Base-by-base conservation (phyloP, 2,797 vertebrate species). In the Delichon dasypus region DNA sequence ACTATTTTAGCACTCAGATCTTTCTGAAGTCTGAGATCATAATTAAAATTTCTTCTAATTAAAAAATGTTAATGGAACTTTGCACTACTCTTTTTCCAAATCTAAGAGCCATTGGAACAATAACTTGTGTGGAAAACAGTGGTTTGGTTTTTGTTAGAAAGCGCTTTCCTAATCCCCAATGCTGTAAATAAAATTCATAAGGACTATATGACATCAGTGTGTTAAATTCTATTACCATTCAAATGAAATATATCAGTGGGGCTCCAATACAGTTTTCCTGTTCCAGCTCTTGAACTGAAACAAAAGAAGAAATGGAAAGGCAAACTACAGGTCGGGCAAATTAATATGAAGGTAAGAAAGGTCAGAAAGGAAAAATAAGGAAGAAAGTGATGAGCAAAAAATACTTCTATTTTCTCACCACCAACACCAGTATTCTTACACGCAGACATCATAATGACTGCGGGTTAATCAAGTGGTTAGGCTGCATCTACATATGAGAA, bases 141-240 rank as follows among this genome's bases (percentile, higher is more conserved):
- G 10, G 27, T 60, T 71, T 91, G 15, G 26, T 90, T 97, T 93
- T 77, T 94, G 80, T 58, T 73, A 74, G 72, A 72, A 95, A 93
- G 47, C 72, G 85, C 36, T 96, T 95, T 96, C 95, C 91, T 95
- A 82, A 82, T 84, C 81, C 25, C 30, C 29, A 90, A 10, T 78
- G 78, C 74, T 91, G 92, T 74, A 95, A 96, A 92, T 6, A 78
- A 95, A 97, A 96, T 88, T 51, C 89, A 78, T 93, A 77, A 71
- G 72, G 61, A 47, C 89, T 92, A 84, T 26, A 71, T 36, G 86
- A 66, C 26, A 88, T 72, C 86, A 92, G 75, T 73, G 61, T 36
- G 92, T 82, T 96, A 92, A 96, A 91, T 85, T 93, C 91, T 74
- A 87, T 40, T 88, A 74, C 55, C 48, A 88, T 90, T 87, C 66